phyloP scores from a whole-genome alignment of 2,113 vertebrate species.

The Geothlypis trichas region DNA sequence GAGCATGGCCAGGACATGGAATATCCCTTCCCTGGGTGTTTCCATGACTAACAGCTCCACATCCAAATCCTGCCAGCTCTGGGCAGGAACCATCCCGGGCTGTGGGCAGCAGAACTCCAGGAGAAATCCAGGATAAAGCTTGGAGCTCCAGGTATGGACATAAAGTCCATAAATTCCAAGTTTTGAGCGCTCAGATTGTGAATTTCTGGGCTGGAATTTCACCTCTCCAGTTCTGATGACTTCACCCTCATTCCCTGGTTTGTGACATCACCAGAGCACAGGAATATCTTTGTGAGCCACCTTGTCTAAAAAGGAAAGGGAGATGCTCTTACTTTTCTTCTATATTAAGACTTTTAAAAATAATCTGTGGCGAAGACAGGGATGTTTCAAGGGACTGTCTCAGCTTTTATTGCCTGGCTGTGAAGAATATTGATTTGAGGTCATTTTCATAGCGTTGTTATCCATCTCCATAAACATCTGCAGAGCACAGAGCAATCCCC shows the following conservation, averaged over 20 bases:
- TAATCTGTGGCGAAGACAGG: background rate
- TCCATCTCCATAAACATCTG: background rate
- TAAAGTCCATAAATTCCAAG: too few species aligned
- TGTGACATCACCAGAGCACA: background rate
- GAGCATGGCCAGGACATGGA: background rate
- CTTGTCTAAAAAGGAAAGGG: background rate
- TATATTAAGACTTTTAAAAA: background rate
- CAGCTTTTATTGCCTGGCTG: background rate
- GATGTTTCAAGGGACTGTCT: background rate
- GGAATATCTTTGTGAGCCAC: background rate
- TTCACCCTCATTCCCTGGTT: background rate
- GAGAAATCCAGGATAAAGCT: background rate
- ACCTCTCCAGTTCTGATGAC: slow-evolving; percentile 13
- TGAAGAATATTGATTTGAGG: background rate
- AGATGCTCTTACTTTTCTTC: background rate
- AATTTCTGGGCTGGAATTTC: slow-evolving; percentile 24
- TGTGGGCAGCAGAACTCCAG: slow-evolving; percentile 13
- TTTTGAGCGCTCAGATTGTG: background rate
- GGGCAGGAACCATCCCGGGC: background rate
- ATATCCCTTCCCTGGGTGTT: background rate
- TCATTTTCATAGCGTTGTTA: background rate
- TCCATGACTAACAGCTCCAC: background rate
- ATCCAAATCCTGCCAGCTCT: background rate
- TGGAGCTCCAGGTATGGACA: background rate
- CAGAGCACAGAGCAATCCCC: background rate